Evolutionary conservation across 2,888 invertebrate species (phyloP).

Genomic region (Argyra leucocephala): DNA sequence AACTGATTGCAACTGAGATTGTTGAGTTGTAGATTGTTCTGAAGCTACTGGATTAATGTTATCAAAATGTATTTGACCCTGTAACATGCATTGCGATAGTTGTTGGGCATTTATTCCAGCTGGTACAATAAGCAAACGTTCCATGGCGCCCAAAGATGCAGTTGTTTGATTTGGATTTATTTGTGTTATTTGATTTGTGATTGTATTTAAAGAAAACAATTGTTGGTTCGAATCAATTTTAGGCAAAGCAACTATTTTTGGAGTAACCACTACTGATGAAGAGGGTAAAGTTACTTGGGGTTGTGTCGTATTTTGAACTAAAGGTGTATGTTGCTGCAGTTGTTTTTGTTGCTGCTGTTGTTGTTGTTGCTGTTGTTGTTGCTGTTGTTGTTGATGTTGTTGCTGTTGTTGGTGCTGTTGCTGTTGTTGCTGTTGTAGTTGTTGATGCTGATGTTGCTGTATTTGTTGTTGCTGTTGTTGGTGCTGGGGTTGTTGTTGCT

Average conservation of each 20-base stretch:
- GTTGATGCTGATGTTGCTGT: conserved; percentile 13
- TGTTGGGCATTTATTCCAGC: conserved; percentile 44
- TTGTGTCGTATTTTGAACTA: conserved; percentile 14
- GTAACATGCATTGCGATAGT: conserved; percentile 40
- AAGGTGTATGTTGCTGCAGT: conserved; percentile 11
- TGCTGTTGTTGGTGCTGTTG: conserved; percentile 20
- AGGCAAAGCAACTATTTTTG: conserved; percentile 39
- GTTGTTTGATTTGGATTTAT: conserved; percentile 41
- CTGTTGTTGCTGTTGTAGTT: conserved; percentile 15
- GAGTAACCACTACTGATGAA: conserved; percentile 22
- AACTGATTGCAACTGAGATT: conserved; percentile 20
- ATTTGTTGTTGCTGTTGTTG: conserved; percentile 19
- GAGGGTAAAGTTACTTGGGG: conserved; percentile 26
- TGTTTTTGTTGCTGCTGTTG: conserved; percentile 20
- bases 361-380: conserved; percentile 18
- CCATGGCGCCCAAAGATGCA: conserved; percentile 41
- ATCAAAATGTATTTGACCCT: conserved; percentile 43
- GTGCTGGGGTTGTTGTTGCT: conserved; percentile 17
- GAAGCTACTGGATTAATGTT: conserved; percentile 35
- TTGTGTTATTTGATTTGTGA: conserved; percentile 44
- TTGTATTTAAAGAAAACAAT: conserved; percentile 41
- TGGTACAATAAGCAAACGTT: conserved; percentile 41
- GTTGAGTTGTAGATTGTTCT: conserved; percentile 28
- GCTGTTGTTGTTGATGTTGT: conserved; percentile 17
- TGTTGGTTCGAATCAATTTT: conserved; percentile 42